A percentile compares a stretch with the other conserved stretches of the same genome.
Evolutionary conservation across 2,888 invertebrate species (phyloP).

Genomic region (Bembecia ichneumoniformis): DNA sequence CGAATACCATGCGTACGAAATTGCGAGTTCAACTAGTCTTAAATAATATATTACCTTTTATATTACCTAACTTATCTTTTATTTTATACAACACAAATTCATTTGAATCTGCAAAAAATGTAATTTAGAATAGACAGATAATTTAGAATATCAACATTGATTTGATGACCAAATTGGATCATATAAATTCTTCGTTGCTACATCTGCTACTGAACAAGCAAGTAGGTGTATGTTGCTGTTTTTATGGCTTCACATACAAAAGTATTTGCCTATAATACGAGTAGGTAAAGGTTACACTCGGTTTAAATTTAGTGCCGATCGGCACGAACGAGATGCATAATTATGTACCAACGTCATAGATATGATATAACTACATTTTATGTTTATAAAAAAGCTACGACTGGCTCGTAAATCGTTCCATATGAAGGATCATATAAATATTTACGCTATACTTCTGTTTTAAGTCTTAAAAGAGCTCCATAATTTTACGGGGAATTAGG

Average conservation of each 20-base stretch:
- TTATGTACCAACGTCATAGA: constrained; percentile 4
- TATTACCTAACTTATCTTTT: no score
- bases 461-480: no score
- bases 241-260: constrained; percentile 45
- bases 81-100: no score
- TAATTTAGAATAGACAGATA: neutral
- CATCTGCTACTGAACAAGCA: constrained; percentile 1
- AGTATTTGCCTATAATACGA: constrained; percentile 27
- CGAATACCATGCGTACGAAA: no score
- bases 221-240: constrained; percentile 25
- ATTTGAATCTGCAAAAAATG: no score
- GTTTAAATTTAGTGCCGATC: neutral
- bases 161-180: constrained; percentile 7
- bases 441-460: no score
- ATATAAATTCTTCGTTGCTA: constrained; percentile 3
- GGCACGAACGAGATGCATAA: neutral
- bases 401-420: neutral
- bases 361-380: constrained; percentile 22
- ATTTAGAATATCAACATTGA: neutral
- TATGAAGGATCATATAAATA: no score
- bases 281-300: constrained; percentile 5
- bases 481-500: no score
- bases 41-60: no score
- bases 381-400: constrained; percentile 13
- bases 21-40: no score